Percentiles rank a stretch among this genome's conserved stretches.
Conservation (phyloP, 2,888 invertebrate species). For the Eueremaeus valkanovi region DNA sequence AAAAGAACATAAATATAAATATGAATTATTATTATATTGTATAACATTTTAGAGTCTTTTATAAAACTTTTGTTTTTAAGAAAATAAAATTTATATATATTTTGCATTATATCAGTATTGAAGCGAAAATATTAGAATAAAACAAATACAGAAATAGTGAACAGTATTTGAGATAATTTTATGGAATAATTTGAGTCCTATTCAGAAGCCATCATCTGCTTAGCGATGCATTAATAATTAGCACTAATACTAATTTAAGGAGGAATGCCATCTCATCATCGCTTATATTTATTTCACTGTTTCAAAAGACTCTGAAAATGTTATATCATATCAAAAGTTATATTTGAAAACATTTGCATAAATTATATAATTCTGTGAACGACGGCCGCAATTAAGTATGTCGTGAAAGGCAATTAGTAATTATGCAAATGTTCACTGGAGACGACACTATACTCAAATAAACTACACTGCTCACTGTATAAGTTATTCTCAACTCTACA, state of each 20-base stretch:
- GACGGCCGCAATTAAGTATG: conserved; percentile 18
- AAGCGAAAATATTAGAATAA: neutral
- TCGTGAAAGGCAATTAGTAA: conserved; percentile 25
- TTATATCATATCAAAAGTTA: neutral
- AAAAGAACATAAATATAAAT: too few relatives aligned
- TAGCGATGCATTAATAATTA: conserved; percentile 28
- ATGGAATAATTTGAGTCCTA: neutral
- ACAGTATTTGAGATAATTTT: neutral
- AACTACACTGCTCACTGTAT: too few relatives aligned
- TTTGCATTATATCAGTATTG: too few relatives aligned
- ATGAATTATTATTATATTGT: too few relatives aligned
- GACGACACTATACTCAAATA: too few relatives aligned
- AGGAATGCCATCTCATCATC: neutral
- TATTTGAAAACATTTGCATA: conserved; percentile 20
- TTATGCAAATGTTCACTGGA: conserved; percentile 26
- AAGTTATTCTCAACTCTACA: too few relatives aligned
- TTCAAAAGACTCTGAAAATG: neutral
- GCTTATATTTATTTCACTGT: conserved; percentile 14
- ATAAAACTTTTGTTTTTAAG: neutral
- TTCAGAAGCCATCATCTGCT: conserved; percentile 10
- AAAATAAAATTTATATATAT: too few relatives aligned
- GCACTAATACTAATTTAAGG: conserved; percentile 17
- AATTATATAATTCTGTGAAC: conserved; percentile 30
- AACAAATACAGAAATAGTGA: neutral
- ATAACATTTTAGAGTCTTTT: too few relatives aligned